Evolutionary conservation across 2,797 vertebrate genomes (phyloP).

Genomic region (Molossus alvarezi): DNA sequence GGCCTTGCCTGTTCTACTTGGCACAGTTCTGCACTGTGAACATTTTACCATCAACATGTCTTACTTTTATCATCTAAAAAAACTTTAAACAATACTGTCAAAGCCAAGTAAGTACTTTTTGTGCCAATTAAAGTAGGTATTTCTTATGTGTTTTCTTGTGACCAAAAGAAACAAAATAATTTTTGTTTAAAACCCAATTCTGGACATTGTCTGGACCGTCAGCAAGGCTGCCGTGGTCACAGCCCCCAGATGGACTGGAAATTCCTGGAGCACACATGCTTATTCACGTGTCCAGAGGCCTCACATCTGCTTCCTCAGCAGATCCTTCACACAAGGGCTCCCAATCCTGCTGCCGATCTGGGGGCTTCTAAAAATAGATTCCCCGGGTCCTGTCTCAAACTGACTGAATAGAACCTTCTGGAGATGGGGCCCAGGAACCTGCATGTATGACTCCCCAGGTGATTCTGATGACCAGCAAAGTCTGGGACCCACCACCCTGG

Average conservation of each 20-base stretch:
- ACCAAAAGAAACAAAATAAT: neutral
- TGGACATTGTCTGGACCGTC: neutral
- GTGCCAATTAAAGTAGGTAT: neutral
- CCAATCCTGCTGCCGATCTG: neutral
- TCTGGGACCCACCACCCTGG: neutral
- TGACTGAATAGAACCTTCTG: neutral
- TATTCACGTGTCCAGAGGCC: neutral
- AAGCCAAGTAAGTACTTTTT: neutral
- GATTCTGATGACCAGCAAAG: neutral
- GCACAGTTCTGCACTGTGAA: neutral
- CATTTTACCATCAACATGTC: neutral
- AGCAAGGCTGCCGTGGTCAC: neutral
- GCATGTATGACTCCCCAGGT: neutral
- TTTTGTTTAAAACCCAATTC: neutral
- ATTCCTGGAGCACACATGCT: neutral
- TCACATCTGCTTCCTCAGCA: neutral
- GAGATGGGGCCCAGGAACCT: neutral
- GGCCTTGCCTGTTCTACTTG: too few species aligned
- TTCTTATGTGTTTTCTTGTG: neutral
- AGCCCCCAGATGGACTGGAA: neutral
- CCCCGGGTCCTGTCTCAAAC: neutral
- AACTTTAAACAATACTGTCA: neutral
- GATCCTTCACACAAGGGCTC: neutral
- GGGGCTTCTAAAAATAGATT: constrained; percentile 30
- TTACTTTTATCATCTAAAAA: neutral